Evolutionary conservation across 2,797 vertebrate genomes (phyloP).

Genomic region (Mormyrus hasselquistii): DNA sequence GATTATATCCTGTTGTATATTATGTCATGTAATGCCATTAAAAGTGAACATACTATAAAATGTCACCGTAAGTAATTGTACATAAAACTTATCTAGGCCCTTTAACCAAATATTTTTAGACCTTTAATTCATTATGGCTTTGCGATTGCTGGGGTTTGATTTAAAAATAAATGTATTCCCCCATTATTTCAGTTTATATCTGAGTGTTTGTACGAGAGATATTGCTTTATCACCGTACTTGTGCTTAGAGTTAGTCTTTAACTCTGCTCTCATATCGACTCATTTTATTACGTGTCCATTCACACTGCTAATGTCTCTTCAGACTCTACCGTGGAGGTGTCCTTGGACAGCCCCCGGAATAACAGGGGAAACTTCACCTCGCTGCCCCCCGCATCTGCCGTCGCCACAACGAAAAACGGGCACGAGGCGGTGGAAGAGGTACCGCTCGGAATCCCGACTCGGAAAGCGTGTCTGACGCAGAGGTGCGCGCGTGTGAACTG

Average conservation of each 20-base stretch:
- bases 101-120: not conserved
- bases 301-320: slow-evolving; percentile 27
- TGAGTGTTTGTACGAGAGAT: not conserved
- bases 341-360: slow-evolving; percentile 68
- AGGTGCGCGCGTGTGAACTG: not conserved
- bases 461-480: not conserved
- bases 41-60: not conserved
- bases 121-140: not conserved
- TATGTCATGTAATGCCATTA: not conserved
- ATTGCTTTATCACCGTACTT: not conserved
- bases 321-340: slow-evolving; percentile 82
- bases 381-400: slow-evolving; percentile 49
- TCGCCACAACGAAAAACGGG: slow-evolving; percentile 48
- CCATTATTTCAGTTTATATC: not conserved
- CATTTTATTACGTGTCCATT: not conserved
- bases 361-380: slow-evolving; percentile 57
- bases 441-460: slow-evolving; percentile 21
- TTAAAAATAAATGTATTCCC: not conserved
- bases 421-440: slow-evolving; percentile 78
- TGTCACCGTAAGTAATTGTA: not conserved
- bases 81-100: not conserved
- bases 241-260: not conserved
- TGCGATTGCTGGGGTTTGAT: not conserved
- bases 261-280: not conserved
- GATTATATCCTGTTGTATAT: not conserved